These are phyloP conservation scores for Hermaeophaga mercurialis DNA, from an alignment of 2,888 invertebrate genomes.

Conservation along the genomic window DNA sequence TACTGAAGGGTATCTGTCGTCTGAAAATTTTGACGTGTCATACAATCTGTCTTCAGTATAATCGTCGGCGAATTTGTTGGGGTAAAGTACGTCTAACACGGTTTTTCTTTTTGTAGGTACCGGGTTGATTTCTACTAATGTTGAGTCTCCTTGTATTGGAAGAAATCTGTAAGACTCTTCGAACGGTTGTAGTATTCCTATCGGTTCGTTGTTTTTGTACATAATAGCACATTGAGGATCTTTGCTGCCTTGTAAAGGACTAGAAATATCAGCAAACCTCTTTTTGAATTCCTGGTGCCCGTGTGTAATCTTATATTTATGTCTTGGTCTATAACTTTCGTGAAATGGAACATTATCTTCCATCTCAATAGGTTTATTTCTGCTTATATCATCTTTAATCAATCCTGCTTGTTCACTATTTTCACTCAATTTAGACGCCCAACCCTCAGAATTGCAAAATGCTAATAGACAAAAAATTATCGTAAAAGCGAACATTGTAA, in stretches of 20 bases:
- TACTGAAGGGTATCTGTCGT: conserved; percentile 43
- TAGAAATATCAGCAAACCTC: conserved; percentile 23
- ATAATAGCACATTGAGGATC: conserved; percentile 42
- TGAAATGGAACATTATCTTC: conserved; percentile 28
- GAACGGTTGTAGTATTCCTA: conserved; percentile 46
- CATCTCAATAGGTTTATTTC: neutral
- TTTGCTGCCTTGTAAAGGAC: conserved; percentile 10
- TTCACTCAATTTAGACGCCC: conserved; percentile 9
- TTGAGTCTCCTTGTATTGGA: conserved; percentile 41
- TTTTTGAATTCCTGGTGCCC: conserved; percentile 23
- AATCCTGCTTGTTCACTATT: neutral
- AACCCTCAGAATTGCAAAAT: too few species aligned
- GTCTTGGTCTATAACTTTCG: conserved; percentile 34
- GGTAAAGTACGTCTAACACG: conserved; percentile 31
- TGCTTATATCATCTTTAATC: neutral
- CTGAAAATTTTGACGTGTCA: conserved; percentile 28
- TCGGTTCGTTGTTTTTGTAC: conserved; percentile 44
- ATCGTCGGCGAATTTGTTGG: conserved; percentile 28
- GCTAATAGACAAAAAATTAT: too few species aligned
- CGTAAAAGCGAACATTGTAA: too few species aligned
- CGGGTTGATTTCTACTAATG: conserved; percentile 40
- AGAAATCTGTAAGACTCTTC: conserved; percentile 44
- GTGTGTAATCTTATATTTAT: conserved; percentile 28
- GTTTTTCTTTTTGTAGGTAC: conserved; percentile 28
- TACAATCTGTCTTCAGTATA: conserved; percentile 7